Base-by-base conservation (phyloP, 2,113 vertebrate genomes). In the Lasiurus cinereus region DNA sequence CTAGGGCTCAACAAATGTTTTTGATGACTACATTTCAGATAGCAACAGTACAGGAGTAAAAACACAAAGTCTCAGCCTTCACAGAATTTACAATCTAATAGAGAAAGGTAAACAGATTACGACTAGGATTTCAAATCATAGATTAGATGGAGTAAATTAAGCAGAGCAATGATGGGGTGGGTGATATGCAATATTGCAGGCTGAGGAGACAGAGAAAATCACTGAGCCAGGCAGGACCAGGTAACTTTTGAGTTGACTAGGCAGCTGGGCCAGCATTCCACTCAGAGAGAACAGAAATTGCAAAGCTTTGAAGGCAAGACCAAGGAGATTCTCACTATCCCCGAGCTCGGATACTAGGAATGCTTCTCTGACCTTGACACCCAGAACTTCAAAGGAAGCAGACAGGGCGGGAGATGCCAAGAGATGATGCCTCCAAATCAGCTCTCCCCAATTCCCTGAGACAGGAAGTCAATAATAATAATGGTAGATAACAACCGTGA, bases 1-100 rank as follows among this genome's bases (percentile, higher is more conserved):
- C 39, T 39, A 39, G 39, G 39, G 39, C 15, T 48, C 19, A 6
- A 88, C n/a, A 82, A 78, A 92, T 19, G 77, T 48, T 94, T 93
- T 48, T 91, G 56, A 86, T 64, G 70, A 84, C 48, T 66, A 46
- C 29, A 56, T 39, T 31, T 27, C 7, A 91, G 72, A 64, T 5
- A 86, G 43, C n/a, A 36, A 88, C 78, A 91, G 66, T 7, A 70
- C 46, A 85, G 36, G 43, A 59, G 29, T 48, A n/a, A 56, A 86
- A 93, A 94, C 83, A 82, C 62, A 88, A 88, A 54, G 64, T 56
- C 48, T 73, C n/a, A 59, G 93, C 10, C 39, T 82, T 88, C 48
- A 43, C 8, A 85, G 18, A 59, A 83, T 54, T 92, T 54, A 52
- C 12, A 19, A 54, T 84, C 62, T 79, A 46, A n/a, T 18, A 22